Evolutionary conservation across 2,888 invertebrate species (phyloP).

Genomic region (Steinernema carpocapsae): DNA sequence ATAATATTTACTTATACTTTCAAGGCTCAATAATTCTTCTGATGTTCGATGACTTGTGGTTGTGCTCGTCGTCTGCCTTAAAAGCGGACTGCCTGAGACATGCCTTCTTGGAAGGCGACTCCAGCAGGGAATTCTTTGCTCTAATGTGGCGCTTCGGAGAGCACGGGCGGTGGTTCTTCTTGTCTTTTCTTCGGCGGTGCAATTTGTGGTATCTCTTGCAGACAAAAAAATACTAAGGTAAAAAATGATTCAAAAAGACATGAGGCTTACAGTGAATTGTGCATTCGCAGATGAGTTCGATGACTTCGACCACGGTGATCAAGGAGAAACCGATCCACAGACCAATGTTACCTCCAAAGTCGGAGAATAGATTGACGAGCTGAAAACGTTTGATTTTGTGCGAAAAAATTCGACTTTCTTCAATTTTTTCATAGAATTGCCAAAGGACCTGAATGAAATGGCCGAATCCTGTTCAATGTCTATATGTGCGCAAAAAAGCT

Average conservation of each 20-base stretch:
- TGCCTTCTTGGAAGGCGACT: constrained; percentile 12
- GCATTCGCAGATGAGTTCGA: constrained; percentile 55
- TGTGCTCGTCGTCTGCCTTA: constrained; percentile 15
- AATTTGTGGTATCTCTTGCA: constrained; percentile 3
- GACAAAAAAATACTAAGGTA: neutral
- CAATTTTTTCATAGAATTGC: too few relatives aligned
- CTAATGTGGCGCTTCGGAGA: constrained; percentile 13
- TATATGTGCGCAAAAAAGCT: too few relatives aligned
- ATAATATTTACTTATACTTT: neutral
- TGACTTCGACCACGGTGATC: constrained; percentile 65
- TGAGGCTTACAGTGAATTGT: neutral
- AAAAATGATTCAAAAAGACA: too few relatives aligned
- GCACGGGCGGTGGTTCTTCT: constrained; percentile 18
- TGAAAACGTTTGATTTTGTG: too few relatives aligned
- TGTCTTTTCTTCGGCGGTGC: neutral
- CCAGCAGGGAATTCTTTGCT: neutral
- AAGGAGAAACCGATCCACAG: constrained; percentile 69
- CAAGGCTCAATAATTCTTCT: constrained; percentile 24
- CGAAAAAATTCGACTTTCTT: too few relatives aligned
- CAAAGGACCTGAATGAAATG: too few relatives aligned
- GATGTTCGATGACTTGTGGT: neutral
- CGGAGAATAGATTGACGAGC: constrained; percentile 68
- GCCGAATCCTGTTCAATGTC: too few relatives aligned
- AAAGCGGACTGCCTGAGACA: neutral
- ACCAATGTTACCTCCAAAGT: constrained; percentile 69